Evolutionary conservation across 2,113 vertebrate genomes (phyloP), one percentile per base, ranked within the genome.

Genomic region (Strigops habroptila): DNA sequence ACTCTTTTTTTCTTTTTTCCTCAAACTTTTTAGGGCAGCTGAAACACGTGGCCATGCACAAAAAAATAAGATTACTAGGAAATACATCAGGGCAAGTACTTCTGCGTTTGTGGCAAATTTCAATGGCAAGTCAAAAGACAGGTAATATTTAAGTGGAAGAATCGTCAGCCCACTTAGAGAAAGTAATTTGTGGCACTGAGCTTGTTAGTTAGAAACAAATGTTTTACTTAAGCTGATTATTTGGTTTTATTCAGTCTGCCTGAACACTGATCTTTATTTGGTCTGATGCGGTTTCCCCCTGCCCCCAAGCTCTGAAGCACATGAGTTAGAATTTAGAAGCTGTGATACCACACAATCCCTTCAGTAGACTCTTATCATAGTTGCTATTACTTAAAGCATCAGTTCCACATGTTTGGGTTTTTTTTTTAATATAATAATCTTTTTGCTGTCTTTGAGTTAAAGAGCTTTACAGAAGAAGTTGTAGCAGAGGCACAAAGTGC

Each of bases 41-140:
- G 98, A 98, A 93, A 98, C 90, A 73, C 98, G 97, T 96, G 59
- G 96, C 65, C 37, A 53, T 97, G 52, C 93, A 96, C 53, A 96
- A 97, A 82, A 90, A 93, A 41, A 55, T 96, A 49, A 93, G 65
- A 84, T 93, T 95, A 63, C 63, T 86, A 3, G 97, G 97, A 88
- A 92, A 88, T 37, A 88, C 43, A 1, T 78, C 44, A 74, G 97
- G 83, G 4, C 86, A 88, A 7, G 93, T 95, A n/a, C 96, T 96
- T 48, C 88, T 97, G 43, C 49, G 93, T 39, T 91, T 96, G 62
- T 98, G 98, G 97, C 97, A 96, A 33, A 94, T 96, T 9, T 93
- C 97, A 52, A 97, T 97, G 91, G 95, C 97, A 53, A 97, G 96
- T 79, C 96, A 55, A 97, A 59, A 97, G 97, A 96, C 98, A 98